Percentiles rank a stretch among this genome's conserved stretches.
phyloP scores from a whole-genome alignment of 2,113 vertebrate genomes.

The Camarhynchus parvulus region DNA sequence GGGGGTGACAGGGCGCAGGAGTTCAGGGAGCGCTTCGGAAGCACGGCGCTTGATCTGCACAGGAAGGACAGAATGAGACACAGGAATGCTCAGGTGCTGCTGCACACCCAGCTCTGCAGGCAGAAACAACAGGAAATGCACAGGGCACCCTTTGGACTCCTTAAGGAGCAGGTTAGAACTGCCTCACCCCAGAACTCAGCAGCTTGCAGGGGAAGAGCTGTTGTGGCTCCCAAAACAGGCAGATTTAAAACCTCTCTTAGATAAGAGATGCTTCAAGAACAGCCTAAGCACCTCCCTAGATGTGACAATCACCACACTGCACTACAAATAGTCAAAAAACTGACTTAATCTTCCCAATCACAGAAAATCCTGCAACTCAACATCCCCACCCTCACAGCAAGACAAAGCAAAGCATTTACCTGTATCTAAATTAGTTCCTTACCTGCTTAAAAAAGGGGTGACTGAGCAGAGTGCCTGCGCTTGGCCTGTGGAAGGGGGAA shows the following conservation, averaged over 20 bases:
- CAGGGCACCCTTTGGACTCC: background rate
- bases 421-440: background rate
- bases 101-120: background rate
- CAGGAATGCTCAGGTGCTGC: background rate
- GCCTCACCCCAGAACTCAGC: background rate
- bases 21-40: constrained; percentile 90
- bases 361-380: background rate
- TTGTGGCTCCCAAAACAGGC: background rate
- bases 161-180: background rate
- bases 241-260: background rate
- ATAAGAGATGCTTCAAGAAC: background rate
- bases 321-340: background rate
- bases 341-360: background rate
- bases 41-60: constrained; percentile 90
- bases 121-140: accelerated
- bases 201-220: background rate
- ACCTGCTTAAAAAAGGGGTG: constrained; percentile 99
- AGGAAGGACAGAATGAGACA: background rate
- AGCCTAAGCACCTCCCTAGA: background rate
- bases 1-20: constrained; percentile 87
- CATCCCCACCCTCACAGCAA: background rate
- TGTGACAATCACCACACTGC: no score
- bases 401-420: background rate
- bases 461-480: constrained; percentile 84
- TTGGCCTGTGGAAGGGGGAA: constrained; percentile 80